Base-by-base conservation (phyloP, 2,113 vertebrate species). In the Psittacara wagleri region DNA sequence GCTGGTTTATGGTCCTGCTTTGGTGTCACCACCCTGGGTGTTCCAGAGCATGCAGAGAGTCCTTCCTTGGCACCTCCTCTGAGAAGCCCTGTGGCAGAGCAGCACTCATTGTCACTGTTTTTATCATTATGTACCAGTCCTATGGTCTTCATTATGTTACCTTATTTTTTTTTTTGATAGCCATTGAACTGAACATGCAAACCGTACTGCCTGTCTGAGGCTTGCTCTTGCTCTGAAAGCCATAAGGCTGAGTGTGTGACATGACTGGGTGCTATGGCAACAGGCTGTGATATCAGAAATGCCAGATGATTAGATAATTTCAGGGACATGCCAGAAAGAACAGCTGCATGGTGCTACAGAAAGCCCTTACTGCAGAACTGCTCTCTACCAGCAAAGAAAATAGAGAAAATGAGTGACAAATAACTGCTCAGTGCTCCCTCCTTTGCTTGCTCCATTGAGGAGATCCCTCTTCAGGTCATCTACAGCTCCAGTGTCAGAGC, bases 381-480 rank as follows among this genome's bases (percentile, higher is more conserved):
- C 39, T 75, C 69, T 76, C 48, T 82, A 7, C 23, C 35, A 28
- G 33, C 23, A 39, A 68, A 85, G 63, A 51, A 93, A 94, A 80
- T 1, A 20, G 59, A 87, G 61, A 83, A 88, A 89, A 89, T 77
- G 4, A 55, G 22, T 54, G 68, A 90, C 57, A 77, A 67, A 88
- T 46, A 86, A 90, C 82, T 84, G 55, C 86, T 67, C 33, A 16
- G 69, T 76, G 88, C 90, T 91, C 64, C 81, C 25, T 94, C 37
- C 19, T 43, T 91, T 69, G 17, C 59, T 78, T 78, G 54, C 73
- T 94, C 37, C 55, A 19, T 46, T 86, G 64, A 73, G 64, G 76
- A 89, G 83, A 94, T 88, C 68, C 80, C n/a, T 92, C 62, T 89
- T 81, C 33, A 66, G 46, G 84, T 84, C 83, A 91, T 49, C 33